A percentile compares a stretch with the other conserved stretches of the same genome.
phyloP scores from a whole-genome alignment of 2,113 vertebrate genomes.

The Egretta garzetta region DNA sequence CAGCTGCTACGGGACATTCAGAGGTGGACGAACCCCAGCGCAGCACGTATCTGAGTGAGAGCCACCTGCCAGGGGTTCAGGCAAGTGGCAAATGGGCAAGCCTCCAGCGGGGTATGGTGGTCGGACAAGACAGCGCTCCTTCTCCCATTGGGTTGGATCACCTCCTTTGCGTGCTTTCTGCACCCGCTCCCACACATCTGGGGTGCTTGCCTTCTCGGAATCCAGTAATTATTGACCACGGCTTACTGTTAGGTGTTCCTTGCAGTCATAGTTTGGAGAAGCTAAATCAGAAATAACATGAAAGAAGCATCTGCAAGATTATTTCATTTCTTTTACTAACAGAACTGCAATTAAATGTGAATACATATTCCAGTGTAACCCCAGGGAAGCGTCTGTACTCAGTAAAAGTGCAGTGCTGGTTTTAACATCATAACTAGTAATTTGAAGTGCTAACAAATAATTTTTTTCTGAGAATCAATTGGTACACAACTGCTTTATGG shows the following conservation, averaged over 20 bases:
- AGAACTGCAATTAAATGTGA: neutral
- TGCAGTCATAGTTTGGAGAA: neutral
- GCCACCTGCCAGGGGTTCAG: neutral
- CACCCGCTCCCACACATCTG: accelerated
- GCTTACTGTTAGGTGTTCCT: neutral
- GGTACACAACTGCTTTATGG: neutral
- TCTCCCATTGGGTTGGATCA: neutral
- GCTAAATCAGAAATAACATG: neutral
- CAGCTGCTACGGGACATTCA: neutral
- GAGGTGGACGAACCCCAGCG: neutral
- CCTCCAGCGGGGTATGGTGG: accelerated
- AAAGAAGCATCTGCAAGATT: neutral
- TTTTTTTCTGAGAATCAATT: neutral
- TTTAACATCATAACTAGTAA: neutral
- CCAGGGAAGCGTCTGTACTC: neutral
- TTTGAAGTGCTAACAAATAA: neutral
- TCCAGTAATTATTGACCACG: neutral
- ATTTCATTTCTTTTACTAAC: neutral
- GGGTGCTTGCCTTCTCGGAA: neutral
- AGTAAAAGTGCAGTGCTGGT: neutral
- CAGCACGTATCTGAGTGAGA: neutral
- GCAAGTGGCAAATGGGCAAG: neutral
- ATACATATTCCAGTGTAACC: neutral
- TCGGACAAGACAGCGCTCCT: neutral
- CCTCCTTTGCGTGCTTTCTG: neutral